Evolutionary conservation across 2,797 vertebrate species (phyloP).

Genomic region (Myotis vivesi): DNA sequence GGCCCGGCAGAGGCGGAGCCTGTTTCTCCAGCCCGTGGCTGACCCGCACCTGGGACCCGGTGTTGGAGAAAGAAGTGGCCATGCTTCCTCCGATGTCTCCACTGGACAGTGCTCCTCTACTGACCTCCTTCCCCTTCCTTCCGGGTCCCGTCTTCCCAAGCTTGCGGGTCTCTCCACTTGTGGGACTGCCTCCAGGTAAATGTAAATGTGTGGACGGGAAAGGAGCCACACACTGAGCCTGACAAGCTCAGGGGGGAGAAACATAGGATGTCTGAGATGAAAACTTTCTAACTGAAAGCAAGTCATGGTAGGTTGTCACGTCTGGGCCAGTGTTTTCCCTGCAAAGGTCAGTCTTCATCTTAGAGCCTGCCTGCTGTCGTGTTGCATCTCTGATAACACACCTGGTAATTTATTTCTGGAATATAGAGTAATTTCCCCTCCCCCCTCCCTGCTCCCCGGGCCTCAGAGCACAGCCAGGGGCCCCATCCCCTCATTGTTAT

Average conservation of each 20-base stretch:
- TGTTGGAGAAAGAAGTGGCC: too few species aligned
- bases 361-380: neutral
- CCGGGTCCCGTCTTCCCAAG: neutral
- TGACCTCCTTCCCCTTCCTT: neutral
- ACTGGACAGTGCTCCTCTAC: neutral
- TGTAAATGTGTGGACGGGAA: neutral
- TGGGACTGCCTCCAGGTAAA: neutral
- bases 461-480: neutral
- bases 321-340: neutral
- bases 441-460: too few species aligned
- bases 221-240: neutral
- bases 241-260: neutral
- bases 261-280: neutral
- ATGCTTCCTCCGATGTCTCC: neutral
- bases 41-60: neutral
- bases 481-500: neutral
- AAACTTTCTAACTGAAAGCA: neutral
- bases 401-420: neutral
- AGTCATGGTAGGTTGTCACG: neutral
- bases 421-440: neutral
- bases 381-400: neutral
- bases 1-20: too few species aligned
- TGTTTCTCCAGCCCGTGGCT: too few species aligned
- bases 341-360: neutral
- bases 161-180: too few species aligned